Conservation (phyloP, 2,888 invertebrate genomes). For the Melinaea menophilus region DNA sequence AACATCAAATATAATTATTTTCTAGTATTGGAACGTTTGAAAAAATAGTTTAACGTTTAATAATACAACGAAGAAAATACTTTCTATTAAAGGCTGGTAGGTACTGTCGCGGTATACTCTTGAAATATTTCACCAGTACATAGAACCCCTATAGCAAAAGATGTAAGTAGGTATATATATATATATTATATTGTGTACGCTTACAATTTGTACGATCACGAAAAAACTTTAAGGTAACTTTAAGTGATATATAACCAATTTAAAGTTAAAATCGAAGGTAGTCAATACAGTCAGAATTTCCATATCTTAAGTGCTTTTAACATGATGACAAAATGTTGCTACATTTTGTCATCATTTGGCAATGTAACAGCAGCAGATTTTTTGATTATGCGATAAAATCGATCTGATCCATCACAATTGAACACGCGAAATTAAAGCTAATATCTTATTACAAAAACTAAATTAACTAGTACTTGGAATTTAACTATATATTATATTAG, state of each 20-base stretch:
- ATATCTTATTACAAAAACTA: conserved; percentile 8
- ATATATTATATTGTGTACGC: too few species aligned
- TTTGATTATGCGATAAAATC: conserved; percentile 27
- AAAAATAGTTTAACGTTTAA: too few species aligned
- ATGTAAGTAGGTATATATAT: too few species aligned
- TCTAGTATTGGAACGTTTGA: too few species aligned
- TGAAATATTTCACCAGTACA: too few species aligned
- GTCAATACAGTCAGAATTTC: conserved; percentile 40
- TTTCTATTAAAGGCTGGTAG: too few species aligned
- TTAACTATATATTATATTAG: too few species aligned
- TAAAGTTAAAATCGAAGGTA: conserved; percentile 33
- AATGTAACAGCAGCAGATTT: conserved; percentile 27
- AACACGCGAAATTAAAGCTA: conserved; percentile 6
- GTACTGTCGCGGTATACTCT: too few species aligned
- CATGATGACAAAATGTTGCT: neutral
- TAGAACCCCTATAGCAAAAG: too few species aligned
- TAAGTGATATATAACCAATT: conserved; percentile 23
- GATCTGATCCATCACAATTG: conserved; percentile 25
- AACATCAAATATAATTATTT: too few species aligned
- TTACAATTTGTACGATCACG: too few species aligned
- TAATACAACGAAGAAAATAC: too few species aligned
- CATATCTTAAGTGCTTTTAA: conserved; percentile 33
- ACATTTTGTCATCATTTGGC: conserved; percentile 30
- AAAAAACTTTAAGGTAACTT: conserved; percentile 11
- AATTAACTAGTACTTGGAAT: neutral